Percentiles rank a stretch among this genome's conserved stretches.
These are phyloP conservation scores for Heliocidaris erythrogramma DNA, from an alignment of 35 echinoderm and acorn worm species.

Conservation along the genomic window DNA sequence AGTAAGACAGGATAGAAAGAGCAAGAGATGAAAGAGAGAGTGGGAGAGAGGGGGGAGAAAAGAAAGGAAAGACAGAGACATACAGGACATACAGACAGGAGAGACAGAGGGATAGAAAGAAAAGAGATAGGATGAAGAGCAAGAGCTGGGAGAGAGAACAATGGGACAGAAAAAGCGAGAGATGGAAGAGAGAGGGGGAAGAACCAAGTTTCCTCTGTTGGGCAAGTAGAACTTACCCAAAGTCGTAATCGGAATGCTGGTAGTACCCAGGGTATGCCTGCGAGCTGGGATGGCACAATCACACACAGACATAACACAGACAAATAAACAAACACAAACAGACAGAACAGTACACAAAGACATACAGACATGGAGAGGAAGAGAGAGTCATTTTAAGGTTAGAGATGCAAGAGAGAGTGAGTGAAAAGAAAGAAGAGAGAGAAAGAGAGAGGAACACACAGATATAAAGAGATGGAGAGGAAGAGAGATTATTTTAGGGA, in stretches of 20 bases:
- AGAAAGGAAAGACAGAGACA: no score
- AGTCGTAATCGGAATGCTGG: constrained; percentile 31
- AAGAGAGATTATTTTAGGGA: not conserved
- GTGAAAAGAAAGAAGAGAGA: not conserved
- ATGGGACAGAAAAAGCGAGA: no score
- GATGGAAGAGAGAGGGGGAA: not conserved
- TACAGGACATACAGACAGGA: no score
- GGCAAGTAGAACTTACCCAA: constrained; percentile 32
- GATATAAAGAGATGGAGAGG: not conserved
- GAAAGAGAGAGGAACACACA: no score
- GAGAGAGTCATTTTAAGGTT: no score
- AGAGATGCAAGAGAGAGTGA: not conserved
- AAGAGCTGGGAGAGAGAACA: no score
- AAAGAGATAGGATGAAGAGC: no score
- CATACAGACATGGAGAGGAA: not conserved
- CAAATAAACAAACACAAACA: not conserved
- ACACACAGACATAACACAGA: constrained; percentile 44
- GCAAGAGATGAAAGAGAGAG: no score
- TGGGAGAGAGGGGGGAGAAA: no score
- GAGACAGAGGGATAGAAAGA: no score
- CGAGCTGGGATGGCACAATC: not conserved
- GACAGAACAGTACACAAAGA: not conserved
- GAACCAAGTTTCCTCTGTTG: constrained; percentile 6
- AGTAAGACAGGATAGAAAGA: no score
- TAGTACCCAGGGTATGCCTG: constrained; percentile 37